Conservation (phyloP, 2,888 invertebrate genomes). For the Fragum whitleyi region DNA sequence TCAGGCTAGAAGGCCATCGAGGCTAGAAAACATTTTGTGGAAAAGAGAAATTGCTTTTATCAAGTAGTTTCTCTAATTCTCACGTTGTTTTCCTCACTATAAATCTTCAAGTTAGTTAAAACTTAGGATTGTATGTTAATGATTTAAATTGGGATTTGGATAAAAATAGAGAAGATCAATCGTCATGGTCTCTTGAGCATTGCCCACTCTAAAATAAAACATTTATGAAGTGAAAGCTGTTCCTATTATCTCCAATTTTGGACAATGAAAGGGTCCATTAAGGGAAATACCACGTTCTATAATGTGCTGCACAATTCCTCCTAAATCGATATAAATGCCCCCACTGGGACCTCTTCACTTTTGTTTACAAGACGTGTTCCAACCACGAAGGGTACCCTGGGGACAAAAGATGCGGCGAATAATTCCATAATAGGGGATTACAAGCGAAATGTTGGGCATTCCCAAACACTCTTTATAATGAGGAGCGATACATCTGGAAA, state of each 20-base stretch:
- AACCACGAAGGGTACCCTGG: constrained; percentile 13
- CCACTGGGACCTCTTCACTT: constrained; percentile 32
- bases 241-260: constrained; percentile 18
- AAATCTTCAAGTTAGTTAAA: neutral
- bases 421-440: constrained; percentile 35
- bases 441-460: constrained; percentile 23
- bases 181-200: no score
- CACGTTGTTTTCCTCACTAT: neutral
- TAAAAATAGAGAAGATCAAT: no score
- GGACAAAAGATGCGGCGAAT: constrained; percentile 21
- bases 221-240: neutral
- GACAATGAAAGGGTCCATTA: constrained; percentile 47
- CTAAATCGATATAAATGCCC: constrained; percentile 43
- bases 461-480: constrained; percentile 28
- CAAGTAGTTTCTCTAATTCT: neutral
- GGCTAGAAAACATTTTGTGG: no score
- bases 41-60: no score
- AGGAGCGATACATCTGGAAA: constrained; percentile 27
- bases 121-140: no score
- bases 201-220: no score
- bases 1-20: no score
- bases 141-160: no score
- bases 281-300: constrained; percentile 53
- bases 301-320: constrained; percentile 31
- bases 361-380: constrained; percentile 57